phyloP scores from a whole-genome alignment of 2,797 vertebrate species.

The Alauda arvensis region DNA sequence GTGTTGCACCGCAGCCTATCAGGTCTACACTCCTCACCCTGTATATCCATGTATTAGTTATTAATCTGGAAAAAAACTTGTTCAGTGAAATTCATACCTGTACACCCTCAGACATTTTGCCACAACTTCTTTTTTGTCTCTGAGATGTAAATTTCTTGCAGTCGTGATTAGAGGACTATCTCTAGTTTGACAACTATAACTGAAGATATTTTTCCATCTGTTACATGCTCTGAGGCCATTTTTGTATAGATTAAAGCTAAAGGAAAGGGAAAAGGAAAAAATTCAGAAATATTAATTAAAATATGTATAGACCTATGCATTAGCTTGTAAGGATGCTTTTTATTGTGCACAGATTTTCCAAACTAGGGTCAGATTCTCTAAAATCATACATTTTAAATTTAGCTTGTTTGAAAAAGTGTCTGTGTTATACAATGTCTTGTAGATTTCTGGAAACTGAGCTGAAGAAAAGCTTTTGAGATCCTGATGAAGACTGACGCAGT shows the following conservation, averaged over 20 bases:
- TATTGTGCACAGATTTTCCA: not conserved
- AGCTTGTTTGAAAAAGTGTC: not conserved
- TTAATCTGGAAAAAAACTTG: not conserved
- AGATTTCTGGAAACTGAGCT: not conserved
- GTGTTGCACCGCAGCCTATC: not conserved
- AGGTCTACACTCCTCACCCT: not conserved
- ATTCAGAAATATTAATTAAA: not conserved
- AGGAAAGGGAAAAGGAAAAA: not conserved
- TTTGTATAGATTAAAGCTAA: not conserved
- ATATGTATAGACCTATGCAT: rapidly evolving
- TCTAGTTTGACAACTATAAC: not conserved
- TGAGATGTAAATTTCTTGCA: not conserved
- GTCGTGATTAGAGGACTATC: not conserved
- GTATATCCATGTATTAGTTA: not conserved
- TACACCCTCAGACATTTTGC: not conserved
- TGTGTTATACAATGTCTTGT: not conserved
- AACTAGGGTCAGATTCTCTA: not conserved
- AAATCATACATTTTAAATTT: not conserved
- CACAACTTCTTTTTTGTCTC: not conserved
- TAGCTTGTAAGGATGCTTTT: not conserved
- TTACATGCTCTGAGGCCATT: not conserved
- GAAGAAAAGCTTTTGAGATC: not conserved
- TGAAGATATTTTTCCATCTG: not conserved
- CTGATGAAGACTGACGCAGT: not conserved
- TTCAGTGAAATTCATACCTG: not conserved